Evolutionary conservation across 2,888 invertebrate genomes (phyloP).

Genomic region (Pegoplata infirma): DNA sequence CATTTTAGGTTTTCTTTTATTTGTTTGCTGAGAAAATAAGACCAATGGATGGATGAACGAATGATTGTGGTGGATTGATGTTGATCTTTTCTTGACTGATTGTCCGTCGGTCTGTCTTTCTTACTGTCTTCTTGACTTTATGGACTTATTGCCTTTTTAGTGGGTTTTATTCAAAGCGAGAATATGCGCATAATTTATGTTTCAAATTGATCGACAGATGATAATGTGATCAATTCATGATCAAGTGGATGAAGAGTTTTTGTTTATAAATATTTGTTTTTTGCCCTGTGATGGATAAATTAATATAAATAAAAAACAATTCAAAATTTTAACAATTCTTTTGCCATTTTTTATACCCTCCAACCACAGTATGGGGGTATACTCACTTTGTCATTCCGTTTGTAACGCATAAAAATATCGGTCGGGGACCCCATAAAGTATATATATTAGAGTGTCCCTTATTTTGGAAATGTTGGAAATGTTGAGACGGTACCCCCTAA

Average conservation of each 20-base stretch:
- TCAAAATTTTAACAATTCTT: neutral
- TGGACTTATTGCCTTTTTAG: slow-evolving; percentile 47
- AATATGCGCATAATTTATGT: slow-evolving; percentile 61
- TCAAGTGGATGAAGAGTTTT: slow-evolving; percentile 22
- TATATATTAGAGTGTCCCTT: too few relatives aligned
- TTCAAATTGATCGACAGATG: slow-evolving; percentile 59
- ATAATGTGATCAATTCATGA: slow-evolving; percentile 57
- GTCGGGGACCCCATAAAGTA: too few relatives aligned
- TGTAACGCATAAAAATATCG: too few relatives aligned
- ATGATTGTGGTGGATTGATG: neutral
- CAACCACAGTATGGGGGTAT: too few relatives aligned
- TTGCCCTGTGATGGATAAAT: neutral
- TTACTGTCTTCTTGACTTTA: slow-evolving; percentile 13
- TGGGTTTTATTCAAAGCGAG: slow-evolving; percentile 59
- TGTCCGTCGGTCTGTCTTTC: too few relatives aligned
- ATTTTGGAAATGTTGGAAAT: too few relatives aligned
- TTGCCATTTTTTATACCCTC: too few relatives aligned
- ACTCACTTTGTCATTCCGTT: too few relatives aligned
- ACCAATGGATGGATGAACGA: neutral
- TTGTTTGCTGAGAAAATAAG: slow-evolving; percentile 34
- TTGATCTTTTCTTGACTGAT: slow-evolving; percentile 8
- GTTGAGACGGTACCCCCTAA: too few relatives aligned
- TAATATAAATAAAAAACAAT: neutral
- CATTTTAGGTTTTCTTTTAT: too few relatives aligned
- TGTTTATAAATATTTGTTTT: neutral